phyloP scores from a whole-genome alignment of 2,113 vertebrate genomes.

The Oreotrochilus melanogaster region DNA sequence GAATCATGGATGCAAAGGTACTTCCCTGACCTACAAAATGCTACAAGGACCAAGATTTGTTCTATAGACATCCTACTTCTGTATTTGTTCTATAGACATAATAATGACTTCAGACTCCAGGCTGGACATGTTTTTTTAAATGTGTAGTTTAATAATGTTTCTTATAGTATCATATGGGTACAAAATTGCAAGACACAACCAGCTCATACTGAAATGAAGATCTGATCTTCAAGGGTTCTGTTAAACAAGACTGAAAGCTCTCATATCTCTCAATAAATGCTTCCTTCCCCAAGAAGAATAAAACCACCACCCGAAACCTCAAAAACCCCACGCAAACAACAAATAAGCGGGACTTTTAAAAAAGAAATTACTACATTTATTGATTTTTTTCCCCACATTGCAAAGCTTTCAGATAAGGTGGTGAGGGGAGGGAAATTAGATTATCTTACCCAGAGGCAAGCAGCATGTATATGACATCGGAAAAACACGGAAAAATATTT shows the following conservation, averaged over 20 bases:
- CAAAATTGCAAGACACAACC: not conserved
- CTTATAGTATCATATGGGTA: not conserved
- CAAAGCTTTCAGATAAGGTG: conserved; percentile 25
- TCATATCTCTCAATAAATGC: not conserved
- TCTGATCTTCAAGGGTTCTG: not conserved
- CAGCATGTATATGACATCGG: not conserved
- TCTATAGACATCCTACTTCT: not conserved
- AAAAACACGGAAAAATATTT: conserved; percentile 39
- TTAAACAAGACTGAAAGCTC: not conserved
- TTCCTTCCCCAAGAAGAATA: not conserved
- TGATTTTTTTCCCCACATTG: not conserved
- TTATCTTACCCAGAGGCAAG: conserved; percentile 48
- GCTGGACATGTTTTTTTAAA: not conserved
- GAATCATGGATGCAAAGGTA: not conserved
- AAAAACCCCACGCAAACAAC: not conserved
- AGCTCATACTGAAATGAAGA: not conserved
- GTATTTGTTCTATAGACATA: not conserved
- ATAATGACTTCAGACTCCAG: not conserved
- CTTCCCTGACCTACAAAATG: not conserved
- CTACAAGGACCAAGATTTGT: not conserved
- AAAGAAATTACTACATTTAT: not conserved
- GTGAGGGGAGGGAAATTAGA: not conserved
- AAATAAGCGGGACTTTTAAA: not conserved
- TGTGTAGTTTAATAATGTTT: not conserved
- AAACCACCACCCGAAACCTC: not conserved